Evolutionary conservation across 2,113 vertebrate species (phyloP).

Genomic region (Cygnus atratus): DNA sequence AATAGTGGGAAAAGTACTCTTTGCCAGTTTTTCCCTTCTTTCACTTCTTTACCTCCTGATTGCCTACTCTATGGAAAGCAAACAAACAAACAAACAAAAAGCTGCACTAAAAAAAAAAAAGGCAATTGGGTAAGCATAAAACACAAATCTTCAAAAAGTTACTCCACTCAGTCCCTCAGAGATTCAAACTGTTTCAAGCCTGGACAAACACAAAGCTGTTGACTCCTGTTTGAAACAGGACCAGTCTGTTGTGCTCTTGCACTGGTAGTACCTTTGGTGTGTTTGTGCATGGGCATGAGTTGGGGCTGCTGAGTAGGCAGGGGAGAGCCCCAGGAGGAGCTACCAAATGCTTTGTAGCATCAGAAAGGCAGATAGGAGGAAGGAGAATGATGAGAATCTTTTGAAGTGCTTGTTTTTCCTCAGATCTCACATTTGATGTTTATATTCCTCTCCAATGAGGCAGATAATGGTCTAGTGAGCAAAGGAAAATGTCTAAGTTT

Average conservation of each 20-base stretch:
- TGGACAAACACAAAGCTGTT: background rate
- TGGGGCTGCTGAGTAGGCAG: background rate
- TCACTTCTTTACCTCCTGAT: background rate
- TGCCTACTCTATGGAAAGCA: no score
- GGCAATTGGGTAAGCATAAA: background rate
- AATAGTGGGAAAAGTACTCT: background rate
- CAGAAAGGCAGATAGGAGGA: background rate
- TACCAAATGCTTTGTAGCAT: background rate
- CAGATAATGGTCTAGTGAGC: background rate
- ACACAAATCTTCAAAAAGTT: background rate
- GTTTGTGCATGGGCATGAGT: fast-evolving
- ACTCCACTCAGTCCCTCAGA: background rate
- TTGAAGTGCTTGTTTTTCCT: background rate
- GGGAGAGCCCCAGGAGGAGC: background rate
- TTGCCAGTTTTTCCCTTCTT: background rate
- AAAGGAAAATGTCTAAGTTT: background rate
- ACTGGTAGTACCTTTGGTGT: background rate
- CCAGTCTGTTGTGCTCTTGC: background rate
- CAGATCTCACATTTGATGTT: background rate
- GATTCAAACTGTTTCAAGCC: background rate
- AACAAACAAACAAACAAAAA: background rate
- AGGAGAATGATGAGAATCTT: background rate
- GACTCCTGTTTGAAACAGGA: background rate
- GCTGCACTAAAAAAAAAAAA: background rate
- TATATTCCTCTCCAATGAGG: background rate